These are phyloP conservation scores for Lacerta viridis DNA, from an alignment of 2,797 vertebrate genomes.

Conservation along the genomic window DNA sequence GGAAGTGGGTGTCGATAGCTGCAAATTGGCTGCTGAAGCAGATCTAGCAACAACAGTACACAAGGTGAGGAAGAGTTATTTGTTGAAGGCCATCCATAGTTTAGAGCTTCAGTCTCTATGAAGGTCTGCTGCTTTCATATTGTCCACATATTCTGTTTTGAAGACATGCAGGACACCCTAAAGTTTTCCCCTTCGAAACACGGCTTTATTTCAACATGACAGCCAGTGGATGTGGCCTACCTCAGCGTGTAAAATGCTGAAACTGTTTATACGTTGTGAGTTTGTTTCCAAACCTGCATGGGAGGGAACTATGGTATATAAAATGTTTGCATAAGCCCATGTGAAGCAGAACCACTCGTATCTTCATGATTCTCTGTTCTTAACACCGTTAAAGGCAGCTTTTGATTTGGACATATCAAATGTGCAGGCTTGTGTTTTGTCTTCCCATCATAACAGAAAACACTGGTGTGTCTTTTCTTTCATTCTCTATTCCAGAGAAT, in stretches of 20 bases:
- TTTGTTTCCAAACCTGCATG: background rate
- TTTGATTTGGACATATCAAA: background rate
- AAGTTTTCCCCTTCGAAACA: constrained; percentile 3
- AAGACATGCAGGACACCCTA: background rate
- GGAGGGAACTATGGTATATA: background rate
- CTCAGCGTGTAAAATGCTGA: background rate
- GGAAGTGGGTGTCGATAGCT: background rate
- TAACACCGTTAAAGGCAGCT: background rate
- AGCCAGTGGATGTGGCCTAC: constrained; percentile 17
- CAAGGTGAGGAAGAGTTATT: background rate
- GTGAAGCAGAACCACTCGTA: constrained; percentile 17
- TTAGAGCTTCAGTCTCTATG: background rate
- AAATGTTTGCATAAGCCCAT: background rate
- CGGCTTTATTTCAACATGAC: background rate
- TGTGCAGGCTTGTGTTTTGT: background rate
- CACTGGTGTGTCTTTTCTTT: background rate
- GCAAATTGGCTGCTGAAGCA: background rate
- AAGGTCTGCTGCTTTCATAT: constrained; percentile 36
- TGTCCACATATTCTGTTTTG: constrained; percentile 4
- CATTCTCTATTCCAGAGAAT: constrained; percentile 25
- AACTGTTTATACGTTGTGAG: background rate
- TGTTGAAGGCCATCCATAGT: background rate
- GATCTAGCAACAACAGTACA: background rate
- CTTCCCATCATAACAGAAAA: background rate
- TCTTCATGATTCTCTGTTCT: background rate